Base-by-base conservation (phyloP, 2,113 vertebrate genomes). In the Cyphomyrus discorhynchus region DNA sequence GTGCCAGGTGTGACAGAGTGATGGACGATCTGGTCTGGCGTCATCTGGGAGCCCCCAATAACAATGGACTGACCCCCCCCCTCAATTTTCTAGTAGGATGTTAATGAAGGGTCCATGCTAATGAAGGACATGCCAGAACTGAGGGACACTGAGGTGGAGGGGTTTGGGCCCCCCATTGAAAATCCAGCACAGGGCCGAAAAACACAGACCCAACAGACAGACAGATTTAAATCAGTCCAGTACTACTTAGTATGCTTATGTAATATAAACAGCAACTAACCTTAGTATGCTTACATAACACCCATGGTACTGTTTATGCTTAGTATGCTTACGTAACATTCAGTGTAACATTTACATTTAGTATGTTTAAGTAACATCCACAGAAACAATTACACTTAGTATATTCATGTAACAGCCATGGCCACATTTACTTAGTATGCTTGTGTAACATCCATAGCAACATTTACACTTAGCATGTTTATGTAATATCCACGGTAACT, bases 31-130 rank as follows among this genome's bases (percentile, higher is more conserved):
- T 2, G 62, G 85, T 80, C 53, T 42, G 93, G 92, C 91, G 91
- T 96, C 95, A 95, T 94, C 93, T 95, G 94, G 92, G 92, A 93
- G 93, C 91, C 90, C 47, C 46, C 91, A 86, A 89, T 89, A 93
- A 93, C 91, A 93, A 92, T 92, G 92, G 89, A 56, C 84, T 88
- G 19, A 50, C 66, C 89, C 88, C 56, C 39, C 35, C 35, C 35
- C 35, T 45, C 58, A 91, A 50, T 84, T 53, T n/a, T 31, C 93
- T 91, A 91, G 90, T n/a, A 39, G 82, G 91, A 91, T 35, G 90
- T 90, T 93, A 93, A 95, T 94, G 90, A 95, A 93, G 91, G 94
- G 70, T 89, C 89, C 56, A 88, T 90, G 88, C 89, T 91, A 93
- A 94, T 93, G 91, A 91, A 90, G 84, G 86, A 90, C 89, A 93